Base-by-base conservation (phyloP, 2,888 invertebrate genomes). In the Labia minor region DNA sequence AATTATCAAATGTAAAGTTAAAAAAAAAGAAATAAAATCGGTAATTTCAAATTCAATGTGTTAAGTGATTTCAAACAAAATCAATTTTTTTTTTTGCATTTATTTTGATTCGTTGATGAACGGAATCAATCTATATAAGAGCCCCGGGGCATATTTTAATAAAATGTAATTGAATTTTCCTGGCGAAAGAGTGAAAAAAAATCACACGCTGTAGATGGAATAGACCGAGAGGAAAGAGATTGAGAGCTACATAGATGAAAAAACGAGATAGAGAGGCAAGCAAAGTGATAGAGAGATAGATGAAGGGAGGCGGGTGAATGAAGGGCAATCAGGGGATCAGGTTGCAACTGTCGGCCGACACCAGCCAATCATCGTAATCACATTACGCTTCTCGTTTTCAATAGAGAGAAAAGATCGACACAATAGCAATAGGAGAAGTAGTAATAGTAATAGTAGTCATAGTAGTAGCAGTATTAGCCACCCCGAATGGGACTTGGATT, bases 331-430 rank as follows among this genome's bases (percentile, higher is more conserved):
- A 4, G n/a, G 49, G 49, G 49, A 49, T 49, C 49, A 49, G 49
- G 49, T 49, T 49, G 49, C 49, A 49, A 49, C 49, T 16, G 49
- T 2, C 49, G 49, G 49, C 49, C 49, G 49, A 49, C 49, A 49
- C 49, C 49, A 49, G 49, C 49, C 49, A 49, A 49, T 49, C 49
- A 49, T 49, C 49, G 49, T 49, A 49, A 49, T 49, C 49, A 14
- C 14, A 49, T 49, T 49, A 49, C 49, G 49, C 2, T 16, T 49
- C 49, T 49, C 49, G 49, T 49, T 49, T 49, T 49, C 49, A 49
- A 49, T 49, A 49, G 49, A 49, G 49, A 49, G 49, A 49, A 49
- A 26, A 26, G 49, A 49, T 49, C 14, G 49, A 49, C 49, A 49
- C 49, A 49, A 49, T n/a, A 49, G 49, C 49, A 49, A 14, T n/a